Conservation (phyloP, 2,113 vertebrate genomes). For the human region DNA sequence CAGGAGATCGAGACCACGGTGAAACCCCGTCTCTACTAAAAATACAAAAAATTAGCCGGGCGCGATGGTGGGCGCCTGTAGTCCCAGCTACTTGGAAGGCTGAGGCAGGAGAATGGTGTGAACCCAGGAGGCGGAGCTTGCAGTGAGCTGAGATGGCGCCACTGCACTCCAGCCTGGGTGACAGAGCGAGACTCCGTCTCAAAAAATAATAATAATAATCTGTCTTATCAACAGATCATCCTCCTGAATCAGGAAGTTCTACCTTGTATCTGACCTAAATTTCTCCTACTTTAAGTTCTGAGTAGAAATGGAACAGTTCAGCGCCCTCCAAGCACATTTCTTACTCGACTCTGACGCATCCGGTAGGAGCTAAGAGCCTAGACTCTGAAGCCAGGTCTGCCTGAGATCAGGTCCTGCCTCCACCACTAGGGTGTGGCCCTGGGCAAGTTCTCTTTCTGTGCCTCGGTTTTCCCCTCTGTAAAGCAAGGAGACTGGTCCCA, state of each 20-base stretch:
- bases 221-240: too few species aligned
- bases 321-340: too few species aligned
- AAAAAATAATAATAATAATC: neutral
- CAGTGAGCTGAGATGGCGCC: too few species aligned
- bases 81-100: too few species aligned
- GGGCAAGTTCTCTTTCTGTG: neutral
- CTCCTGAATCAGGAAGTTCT: neutral
- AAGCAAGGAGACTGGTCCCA: neutral
- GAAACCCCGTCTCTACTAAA: too few species aligned
- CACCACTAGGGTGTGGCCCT: neutral
- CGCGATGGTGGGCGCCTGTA: too few species aligned
- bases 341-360: neutral
- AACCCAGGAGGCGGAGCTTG: too few species aligned
- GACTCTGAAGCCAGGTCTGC: neutral
- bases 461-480: neutral
- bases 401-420: neutral
- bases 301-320: neutral
- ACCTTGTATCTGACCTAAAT: neutral
- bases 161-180: too few species aligned
- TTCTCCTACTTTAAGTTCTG: neutral
- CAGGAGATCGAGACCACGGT: too few species aligned
- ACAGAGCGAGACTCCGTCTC: too few species aligned
- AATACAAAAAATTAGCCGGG: too few species aligned
- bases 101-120: too few species aligned
- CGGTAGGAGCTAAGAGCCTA: rapidly evolving